phyloP scores from a whole-genome alignment of 1,140 invertebrate genomes.

The Drosophila rhopaloa region DNA sequence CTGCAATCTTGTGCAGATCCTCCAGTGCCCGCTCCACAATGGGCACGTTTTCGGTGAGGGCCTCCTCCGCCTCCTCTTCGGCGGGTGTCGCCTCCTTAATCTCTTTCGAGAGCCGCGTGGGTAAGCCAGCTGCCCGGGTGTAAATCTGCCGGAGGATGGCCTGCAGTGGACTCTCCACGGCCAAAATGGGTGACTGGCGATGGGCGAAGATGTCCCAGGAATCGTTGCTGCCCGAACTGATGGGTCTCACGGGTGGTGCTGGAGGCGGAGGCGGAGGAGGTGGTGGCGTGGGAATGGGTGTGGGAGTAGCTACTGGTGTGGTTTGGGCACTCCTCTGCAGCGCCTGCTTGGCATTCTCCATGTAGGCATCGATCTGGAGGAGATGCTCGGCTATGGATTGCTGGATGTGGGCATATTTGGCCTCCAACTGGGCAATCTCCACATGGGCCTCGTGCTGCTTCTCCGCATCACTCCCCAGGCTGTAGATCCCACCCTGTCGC shows the following conservation, averaged over 20 bases:
- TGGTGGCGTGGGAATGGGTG: conserved; percentile 5
- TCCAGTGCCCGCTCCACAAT: conserved; percentile 74
- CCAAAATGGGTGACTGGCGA: conserved; percentile 62
- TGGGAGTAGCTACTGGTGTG: conserved; percentile 18
- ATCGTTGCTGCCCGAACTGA: conserved; percentile 36
- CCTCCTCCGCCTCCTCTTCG: conserved; percentile 6
- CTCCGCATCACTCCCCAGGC: conserved; percentile 12
- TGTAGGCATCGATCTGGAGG: conserved; percentile 78
- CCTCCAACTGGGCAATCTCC: conserved; percentile 76
- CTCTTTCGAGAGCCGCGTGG: conserved; percentile 33
- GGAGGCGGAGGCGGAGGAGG: background rate
- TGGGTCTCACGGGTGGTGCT: background rate
- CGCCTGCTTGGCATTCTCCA: conserved; percentile 78
- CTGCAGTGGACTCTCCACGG: conserved; percentile 71
- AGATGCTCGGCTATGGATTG: conserved; percentile 82
- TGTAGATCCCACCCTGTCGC: conserved; percentile 56
- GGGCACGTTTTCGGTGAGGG: conserved; percentile 67
- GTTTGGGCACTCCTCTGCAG: conserved; percentile 63
- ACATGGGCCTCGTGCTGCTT: conserved; percentile 61
- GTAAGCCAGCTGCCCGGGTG: conserved; percentile 56
- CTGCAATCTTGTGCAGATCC: conserved; percentile 68
- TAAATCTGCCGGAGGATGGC: conserved; percentile 73
- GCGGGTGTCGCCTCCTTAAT: conserved; percentile 8
- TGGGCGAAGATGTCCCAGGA: conserved; percentile 67
- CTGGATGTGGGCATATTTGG: conserved; percentile 79